Evolutionary conservation across 1,140 invertebrate genomes (phyloP).

Genomic region (Sycobia sp.): DNA sequence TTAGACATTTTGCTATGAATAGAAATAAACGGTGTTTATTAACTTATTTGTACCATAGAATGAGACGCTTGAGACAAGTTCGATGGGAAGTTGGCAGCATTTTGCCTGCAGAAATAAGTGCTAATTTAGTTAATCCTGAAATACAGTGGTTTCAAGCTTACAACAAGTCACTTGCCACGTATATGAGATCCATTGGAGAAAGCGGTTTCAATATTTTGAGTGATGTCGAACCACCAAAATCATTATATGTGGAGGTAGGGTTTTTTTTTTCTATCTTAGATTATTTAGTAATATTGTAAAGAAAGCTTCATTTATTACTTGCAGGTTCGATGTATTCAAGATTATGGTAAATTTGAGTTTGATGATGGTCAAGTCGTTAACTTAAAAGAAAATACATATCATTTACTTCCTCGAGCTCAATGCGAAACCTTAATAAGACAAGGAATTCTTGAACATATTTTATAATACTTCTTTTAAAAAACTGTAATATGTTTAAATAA

Average conservation of each 20-base stretch:
- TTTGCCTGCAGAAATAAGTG: conserved; percentile 82
- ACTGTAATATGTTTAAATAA: neutral
- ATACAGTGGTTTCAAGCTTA: conserved; percentile 87
- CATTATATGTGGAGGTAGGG: conserved; percentile 83
- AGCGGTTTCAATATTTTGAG: conserved; percentile 86
- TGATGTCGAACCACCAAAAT: conserved; percentile 90
- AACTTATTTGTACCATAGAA: conserved; percentile 85
- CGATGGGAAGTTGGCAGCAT: conserved; percentile 94
- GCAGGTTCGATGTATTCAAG: conserved; percentile 82
- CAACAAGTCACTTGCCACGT: conserved; percentile 82
- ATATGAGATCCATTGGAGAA: conserved; percentile 87
- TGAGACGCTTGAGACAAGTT: conserved; percentile 79
- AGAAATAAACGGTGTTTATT: conserved; percentile 89
- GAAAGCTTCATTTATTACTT: conserved; percentile 30
- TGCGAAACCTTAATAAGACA: conserved; percentile 92
- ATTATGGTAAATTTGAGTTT: conserved; percentile 93
- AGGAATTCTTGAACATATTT: conserved; percentile 85
- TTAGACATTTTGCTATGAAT: conserved; percentile 83
- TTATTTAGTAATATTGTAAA: neutral
- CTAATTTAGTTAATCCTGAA: conserved; percentile 81
- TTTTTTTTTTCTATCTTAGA: conserved; percentile 5
- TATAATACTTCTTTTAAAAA: neutral
- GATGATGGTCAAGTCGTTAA: conserved; percentile 89
- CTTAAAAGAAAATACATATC: conserved; percentile 90
- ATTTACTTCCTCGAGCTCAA: conserved; percentile 85